Evolutionary conservation across 2,113 vertebrate genomes (phyloP).

Genomic region (Pleuronectes platessa): DNA sequence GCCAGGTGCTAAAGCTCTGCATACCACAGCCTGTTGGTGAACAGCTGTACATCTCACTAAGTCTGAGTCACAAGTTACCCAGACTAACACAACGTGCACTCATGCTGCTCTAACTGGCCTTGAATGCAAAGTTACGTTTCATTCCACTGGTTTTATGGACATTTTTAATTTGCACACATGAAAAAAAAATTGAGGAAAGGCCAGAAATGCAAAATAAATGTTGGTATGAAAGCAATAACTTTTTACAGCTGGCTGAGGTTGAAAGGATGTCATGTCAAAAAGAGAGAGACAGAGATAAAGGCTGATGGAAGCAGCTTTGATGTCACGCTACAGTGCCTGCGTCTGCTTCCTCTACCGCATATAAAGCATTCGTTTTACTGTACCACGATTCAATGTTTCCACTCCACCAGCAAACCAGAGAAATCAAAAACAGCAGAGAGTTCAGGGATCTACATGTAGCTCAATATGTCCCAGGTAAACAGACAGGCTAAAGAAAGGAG

Average conservation of each 20-base stretch:
- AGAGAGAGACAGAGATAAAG: not conserved
- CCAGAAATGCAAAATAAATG: not conserved
- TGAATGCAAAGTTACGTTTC: not conserved
- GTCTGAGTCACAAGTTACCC: not conserved
- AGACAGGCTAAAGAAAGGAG: no score
- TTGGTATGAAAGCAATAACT: no score
- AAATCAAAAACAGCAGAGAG: not conserved
- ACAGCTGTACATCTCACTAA: not conserved
- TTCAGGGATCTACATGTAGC: no score
- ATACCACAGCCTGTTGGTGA: not conserved
- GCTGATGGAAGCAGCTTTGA: not conserved
- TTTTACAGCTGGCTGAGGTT: not conserved
- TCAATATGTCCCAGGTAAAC: no score
- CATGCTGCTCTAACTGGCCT: no score
- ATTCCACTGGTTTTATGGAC: not conserved
- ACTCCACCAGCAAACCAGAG: not conserved
- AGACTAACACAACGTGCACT: no score
- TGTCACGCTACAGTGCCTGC: not conserved
- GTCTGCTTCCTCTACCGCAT: not conserved
- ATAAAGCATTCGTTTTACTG: not conserved
- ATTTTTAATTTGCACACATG: no score
- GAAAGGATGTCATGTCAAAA: not conserved
- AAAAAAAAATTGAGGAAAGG: not conserved
- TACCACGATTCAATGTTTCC: not conserved
- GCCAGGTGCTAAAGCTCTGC: no score